Conservation (phyloP, 2,113 vertebrate species). For the Sigmodon hispidus region DNA sequence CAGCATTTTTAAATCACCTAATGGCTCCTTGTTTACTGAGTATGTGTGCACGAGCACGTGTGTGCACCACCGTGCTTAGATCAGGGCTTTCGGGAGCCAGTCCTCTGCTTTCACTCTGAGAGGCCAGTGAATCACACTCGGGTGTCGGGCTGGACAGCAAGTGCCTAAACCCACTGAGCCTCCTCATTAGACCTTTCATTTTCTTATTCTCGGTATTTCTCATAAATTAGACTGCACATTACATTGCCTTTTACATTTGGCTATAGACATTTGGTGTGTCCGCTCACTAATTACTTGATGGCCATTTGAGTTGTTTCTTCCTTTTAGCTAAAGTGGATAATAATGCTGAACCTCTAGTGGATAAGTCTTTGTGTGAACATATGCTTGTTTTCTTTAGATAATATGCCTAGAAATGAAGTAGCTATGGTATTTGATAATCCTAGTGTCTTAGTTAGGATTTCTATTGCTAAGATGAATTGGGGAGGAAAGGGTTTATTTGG, state of each 20-base stretch:
- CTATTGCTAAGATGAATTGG: neutral
- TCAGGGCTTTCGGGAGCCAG: neutral
- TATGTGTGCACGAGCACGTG: neutral
- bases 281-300: neutral
- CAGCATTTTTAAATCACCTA: neutral
- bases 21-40: neutral
- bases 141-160: neutral
- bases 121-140: neutral
- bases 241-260: neutral
- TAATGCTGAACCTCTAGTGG: neutral
- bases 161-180: neutral
- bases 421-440: neutral
- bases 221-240: neutral
- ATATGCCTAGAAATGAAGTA: neutral
- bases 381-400: neutral
- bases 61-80: neutral
- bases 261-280: no score
- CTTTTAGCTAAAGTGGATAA: neutral
- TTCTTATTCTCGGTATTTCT: neutral
- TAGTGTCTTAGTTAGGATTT: neutral
- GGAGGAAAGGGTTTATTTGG: neutral
- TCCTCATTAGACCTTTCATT: neutral
- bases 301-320: neutral
- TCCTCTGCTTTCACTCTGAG: neutral
- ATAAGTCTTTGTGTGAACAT: neutral